Percentiles rank a stretch among this genome's conserved stretches.
Conservation (phyloP, 2,113 vertebrate genomes). For the Muntiacus muntjak region DNA sequence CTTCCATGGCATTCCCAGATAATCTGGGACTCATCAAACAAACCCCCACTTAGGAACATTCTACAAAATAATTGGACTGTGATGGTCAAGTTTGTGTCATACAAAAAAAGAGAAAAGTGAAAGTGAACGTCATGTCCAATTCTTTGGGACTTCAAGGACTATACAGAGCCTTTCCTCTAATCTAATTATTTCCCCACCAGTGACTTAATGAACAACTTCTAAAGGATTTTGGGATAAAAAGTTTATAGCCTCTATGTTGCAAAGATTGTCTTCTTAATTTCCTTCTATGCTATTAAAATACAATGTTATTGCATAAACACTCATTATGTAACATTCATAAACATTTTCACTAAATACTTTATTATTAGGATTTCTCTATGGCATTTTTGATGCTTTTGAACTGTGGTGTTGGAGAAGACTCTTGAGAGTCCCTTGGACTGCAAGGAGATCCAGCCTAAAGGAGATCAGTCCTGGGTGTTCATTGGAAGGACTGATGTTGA, state of each 20-base stretch:
- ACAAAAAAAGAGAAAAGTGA: background rate
- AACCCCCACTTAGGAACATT: background rate
- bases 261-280: background rate
- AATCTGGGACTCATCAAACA: background rate
- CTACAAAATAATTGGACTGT: background rate
- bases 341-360: background rate
- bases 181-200: background rate
- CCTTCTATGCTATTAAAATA: background rate
- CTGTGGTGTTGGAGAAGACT: no score
- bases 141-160: background rate
- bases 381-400: no score
- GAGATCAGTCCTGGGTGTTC: no score
- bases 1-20: background rate
- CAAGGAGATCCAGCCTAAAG: no score
- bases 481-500: no score
- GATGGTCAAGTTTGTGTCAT: background rate
- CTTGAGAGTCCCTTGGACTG: no score
- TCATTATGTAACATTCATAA: background rate
- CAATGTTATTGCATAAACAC: background rate
- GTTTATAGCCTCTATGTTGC: rapidly evolving
- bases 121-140: background rate
- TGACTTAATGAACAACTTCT: background rate
- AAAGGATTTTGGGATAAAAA: background rate
- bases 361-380: background rate
- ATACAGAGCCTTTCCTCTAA: background rate